phyloP scores from a whole-genome alignment of 2,888 invertebrate genomes.

The Melanchra persicariae region DNA sequence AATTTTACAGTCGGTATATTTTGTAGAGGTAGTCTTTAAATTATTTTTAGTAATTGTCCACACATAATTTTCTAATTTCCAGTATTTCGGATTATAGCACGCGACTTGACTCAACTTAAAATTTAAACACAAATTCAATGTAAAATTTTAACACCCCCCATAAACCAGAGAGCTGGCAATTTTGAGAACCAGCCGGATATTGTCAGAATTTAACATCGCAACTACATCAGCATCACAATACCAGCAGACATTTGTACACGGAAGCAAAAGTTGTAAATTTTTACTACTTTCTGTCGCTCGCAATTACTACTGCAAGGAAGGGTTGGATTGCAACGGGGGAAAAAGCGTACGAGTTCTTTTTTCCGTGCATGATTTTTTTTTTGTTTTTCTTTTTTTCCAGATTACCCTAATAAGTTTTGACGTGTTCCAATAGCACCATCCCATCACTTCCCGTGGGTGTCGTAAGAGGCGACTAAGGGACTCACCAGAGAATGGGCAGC shows the following conservation, averaged over 20 bases:
- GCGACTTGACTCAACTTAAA: not conserved
- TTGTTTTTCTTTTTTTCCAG: too few relatives aligned
- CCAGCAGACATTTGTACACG: constrained; percentile 78
- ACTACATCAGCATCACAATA: constrained; percentile 86
- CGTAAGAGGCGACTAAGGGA: too few relatives aligned
- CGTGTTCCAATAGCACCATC: too few relatives aligned
- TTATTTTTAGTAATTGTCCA: too few relatives aligned
- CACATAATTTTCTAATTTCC: too few relatives aligned
- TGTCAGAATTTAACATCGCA: constrained; percentile 77
- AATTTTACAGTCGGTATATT: too few relatives aligned
- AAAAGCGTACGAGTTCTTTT: constrained; percentile 53
- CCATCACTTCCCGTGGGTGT: too few relatives aligned
- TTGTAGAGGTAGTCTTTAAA: too few relatives aligned
- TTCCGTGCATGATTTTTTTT: constrained; percentile 34
- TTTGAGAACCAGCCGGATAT: constrained; percentile 77
- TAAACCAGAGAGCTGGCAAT: constrained; percentile 59
- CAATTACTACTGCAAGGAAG: constrained; percentile 78
- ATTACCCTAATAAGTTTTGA: too few relatives aligned
- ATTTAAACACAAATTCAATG: constrained; percentile 19
- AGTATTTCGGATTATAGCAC: not conserved
- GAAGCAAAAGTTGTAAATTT: constrained; percentile 88
- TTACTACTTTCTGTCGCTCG: constrained; percentile 83
- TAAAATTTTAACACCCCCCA: constrained; percentile 51
- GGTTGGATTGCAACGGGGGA: constrained; percentile 71
- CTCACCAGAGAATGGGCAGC: too few relatives aligned